Base-by-base conservation (phyloP, 2,113 vertebrate species). In the Brachyhypopomus occidentalis region DNA sequence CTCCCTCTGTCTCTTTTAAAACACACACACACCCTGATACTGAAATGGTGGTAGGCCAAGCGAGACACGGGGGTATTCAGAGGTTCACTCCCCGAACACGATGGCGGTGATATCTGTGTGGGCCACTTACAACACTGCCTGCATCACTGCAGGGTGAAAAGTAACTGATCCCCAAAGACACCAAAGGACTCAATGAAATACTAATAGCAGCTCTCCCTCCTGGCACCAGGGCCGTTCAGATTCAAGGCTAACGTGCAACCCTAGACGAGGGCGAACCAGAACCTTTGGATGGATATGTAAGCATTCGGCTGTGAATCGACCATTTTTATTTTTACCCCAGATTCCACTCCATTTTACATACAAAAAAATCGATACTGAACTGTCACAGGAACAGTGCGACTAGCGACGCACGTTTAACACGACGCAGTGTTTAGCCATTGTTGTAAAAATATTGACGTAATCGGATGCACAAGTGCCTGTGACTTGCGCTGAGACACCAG, bases 401-500 rank as follows among this genome's bases (percentile, higher is more conserved):
- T 17, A 34, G 63, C 63, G 34, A 12, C 6, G 16, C 30, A 4
- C 6, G 5, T 72, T 72, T 27, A 72, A 72, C 60, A 19, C 16
- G 41, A 34, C 1, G 38, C 30, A 12, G 25, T 34, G 17, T 34
- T 36, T 45, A 30, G 23, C 64, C 27, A 9, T 64, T 59, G 20
- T 59, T 20, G 67, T 27, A 23, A 58, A 59, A 70, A 38, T 67
- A 27, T 70, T 30, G 64, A 70, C 69, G 48, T 69, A 59, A 70
- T 69, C 23, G 36, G 64, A 58, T 56, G n/a, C 27, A 38, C 64
- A 36, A 12, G 30, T 2, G 64, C 30, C 36, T 17, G 19, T 38
- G 78, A 72, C 36, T 30, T 63, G 27, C 45, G 34, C 71, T 78
- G 66, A 60, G 67, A 60, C 55, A 79, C 66, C 69, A 72, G 67